Conservation (phyloP, 2,888 invertebrate species). For the Sarcophaga caerulescens region DNA sequence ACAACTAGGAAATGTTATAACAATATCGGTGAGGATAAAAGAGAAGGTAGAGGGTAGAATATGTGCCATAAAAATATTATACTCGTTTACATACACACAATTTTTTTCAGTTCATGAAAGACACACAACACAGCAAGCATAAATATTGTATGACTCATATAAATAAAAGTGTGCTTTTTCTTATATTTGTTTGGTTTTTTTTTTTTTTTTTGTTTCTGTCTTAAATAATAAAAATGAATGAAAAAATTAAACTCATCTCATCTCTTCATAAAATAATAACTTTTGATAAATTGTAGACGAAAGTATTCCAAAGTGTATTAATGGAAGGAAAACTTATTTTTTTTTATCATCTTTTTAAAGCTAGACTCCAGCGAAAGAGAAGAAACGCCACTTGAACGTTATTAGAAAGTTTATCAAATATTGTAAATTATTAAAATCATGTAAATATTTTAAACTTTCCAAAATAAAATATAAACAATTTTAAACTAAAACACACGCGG, state of each 20-base stretch:
- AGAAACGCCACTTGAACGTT: slow-evolving; percentile 55
- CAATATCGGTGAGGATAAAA: not conserved
- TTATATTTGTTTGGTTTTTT: slow-evolving; percentile 44
- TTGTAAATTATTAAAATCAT: slow-evolving; percentile 53
- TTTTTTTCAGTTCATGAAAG: not conserved
- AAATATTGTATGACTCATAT: not conserved
- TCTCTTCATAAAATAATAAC: slow-evolving; percentile 55
- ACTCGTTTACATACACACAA: not conserved
- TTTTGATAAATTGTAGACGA: not conserved
- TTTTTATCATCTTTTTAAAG: slow-evolving; percentile 60
- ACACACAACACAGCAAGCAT: no score
- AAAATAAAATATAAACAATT: slow-evolving; percentile 60
- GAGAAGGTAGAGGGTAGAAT: slow-evolving; percentile 2
- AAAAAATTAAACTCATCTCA: slow-evolving; percentile 67
- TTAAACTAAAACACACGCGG: slow-evolving; percentile 42
- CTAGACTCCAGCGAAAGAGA: slow-evolving; percentile 62
- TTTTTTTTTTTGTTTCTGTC: not conserved
- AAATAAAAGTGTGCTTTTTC: slow-evolving; percentile 61
- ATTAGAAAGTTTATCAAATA: slow-evolving; percentile 58
- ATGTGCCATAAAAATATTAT: not conserved
- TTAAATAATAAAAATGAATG: slow-evolving; percentile 42
- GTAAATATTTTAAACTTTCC: slow-evolving; percentile 60
- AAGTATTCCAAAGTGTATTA: slow-evolving; percentile 16
- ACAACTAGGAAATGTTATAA: slow-evolving; percentile 27
- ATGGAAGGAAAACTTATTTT: slow-evolving; percentile 37